Conservation (phyloP, 2,113 vertebrate genomes). For the Gnathonemus longibarbis region DNA sequence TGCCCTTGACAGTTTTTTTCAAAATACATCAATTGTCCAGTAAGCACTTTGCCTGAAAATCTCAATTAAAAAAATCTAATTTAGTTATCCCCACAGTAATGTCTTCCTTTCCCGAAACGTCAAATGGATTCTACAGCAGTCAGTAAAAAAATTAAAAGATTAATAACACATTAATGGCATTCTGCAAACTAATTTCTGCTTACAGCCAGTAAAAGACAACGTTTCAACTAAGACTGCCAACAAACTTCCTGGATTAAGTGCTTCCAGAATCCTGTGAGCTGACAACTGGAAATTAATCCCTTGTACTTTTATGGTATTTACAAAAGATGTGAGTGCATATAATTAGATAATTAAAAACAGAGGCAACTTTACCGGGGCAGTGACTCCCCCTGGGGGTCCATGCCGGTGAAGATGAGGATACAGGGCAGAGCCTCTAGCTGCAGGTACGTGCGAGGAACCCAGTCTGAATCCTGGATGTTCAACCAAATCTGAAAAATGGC, state of each 20-base stretch:
- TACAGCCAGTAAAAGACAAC: neutral
- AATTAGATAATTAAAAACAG: neutral
- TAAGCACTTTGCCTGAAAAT: neutral
- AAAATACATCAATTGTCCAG: neutral
- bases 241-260: neutral
- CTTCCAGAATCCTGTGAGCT: neutral
- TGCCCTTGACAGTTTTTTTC: no score
- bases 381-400: slow-evolving; percentile 87
- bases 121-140: neutral
- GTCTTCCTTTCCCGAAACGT: neutral
- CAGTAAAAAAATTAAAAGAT: neutral
- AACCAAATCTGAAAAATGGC: slow-evolving; percentile 71
- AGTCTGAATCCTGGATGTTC: slow-evolving; percentile 82
- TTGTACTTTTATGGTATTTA: neutral
- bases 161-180: neutral
- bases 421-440: slow-evolving; percentile 92
- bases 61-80: neutral
- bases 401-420: slow-evolving; percentile 87
- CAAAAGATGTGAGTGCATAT: neutral
- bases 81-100: neutral
- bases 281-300: neutral
- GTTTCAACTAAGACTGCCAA: neutral
- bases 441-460: slow-evolving; percentile 85
- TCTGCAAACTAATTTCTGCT: neutral
- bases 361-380: slow-evolving; percentile 68